Base-by-base conservation (phyloP, 2,888 invertebrate species). In the Caradrina kadenii region DNA sequence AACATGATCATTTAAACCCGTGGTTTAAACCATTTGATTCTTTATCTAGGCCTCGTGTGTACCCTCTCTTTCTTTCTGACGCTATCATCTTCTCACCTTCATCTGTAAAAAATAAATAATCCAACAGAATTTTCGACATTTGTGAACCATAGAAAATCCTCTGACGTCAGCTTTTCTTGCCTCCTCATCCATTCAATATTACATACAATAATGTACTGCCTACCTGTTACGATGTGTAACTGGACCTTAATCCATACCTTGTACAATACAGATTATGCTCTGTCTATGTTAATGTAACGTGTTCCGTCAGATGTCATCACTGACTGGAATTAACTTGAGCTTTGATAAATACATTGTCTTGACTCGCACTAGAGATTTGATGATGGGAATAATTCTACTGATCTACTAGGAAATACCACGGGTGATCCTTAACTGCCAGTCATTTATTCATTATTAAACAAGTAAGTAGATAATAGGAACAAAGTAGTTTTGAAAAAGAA, bases 311-410 rank as follows among this genome's bases (percentile, higher is more conserved):
- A 63, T 72, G 21, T 45, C 63, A 42, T 73, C 35, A 1, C 45
- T 68, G 73, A 59, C 63, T 75, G 69, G 71, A 78, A 82, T 80
- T 82, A 82, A 79, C 70, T 53, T 58, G 48, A 31, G 72, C 71
- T 68, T 76, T 79, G 78, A 79, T 80, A 72, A 69, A 64, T 54
- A 64, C 54, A 70, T 71, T 73, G 75, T 82, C 42, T 70, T 10
- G 22, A 26, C 56, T 48, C 11, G 56, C 54, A 76, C 49, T 61
- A n/a, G 19, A 0, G 42, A 61, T 59, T 45, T 53, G 45, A 50
- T 65, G 53, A 62, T 50, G 21, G 10, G 52, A 11, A 53, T 61
- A 58, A 70, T 61, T 35, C 39, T 39, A 39, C 39, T 39, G 39
- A 39, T 39, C 39, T 39, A 39, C 39, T 39, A 13, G 11, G 2